Base-by-base conservation (phyloP, 2,888 invertebrate genomes). In the Drosophila phalerata region DNA sequence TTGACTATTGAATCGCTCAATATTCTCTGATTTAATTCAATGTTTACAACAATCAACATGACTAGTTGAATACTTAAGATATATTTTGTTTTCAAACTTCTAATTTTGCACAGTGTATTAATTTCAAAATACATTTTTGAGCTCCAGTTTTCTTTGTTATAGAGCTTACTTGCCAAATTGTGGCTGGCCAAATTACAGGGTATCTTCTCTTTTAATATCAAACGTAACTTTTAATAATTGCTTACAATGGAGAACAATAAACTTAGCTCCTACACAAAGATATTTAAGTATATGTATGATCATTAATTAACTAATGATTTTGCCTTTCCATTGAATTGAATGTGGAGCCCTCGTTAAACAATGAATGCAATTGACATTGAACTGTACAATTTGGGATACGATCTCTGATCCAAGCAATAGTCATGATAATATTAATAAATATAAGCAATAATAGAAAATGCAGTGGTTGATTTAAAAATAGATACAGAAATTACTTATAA, bases 341-440 rank as follows among this genome's bases (percentile, higher is more conserved):
- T 28, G 47, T 28, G 47, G 11, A 47, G 28, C 47, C 28, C 17
- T 51, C 43, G 43, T 34, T 43, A 17, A n/a, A 52, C 43, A 38
- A 66, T 64, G 65, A 64, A 69, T 73, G 52, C 58, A 61, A 67
- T 66, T 83, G 86, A 51, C 83, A 80, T 80, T 80, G 67, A 74
- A 65, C 60, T 32, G 55, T 37, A 19, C 55, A 19, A 37, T 47
- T 62, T 73, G 57, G 52, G 45, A 30, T 45, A 43, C 11, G 55
- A 55, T 53, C 56, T 43, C 9, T 32, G 47, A 72, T 60, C 37
- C 34, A 38, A 63, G 62, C 34, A 10, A 19, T 15, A 19, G 52
- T 58, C 42, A 25, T 48, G 45, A 25, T 55, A 60, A 11, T 37
- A 5, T 4, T 11, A 17, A 22, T 22, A 55, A 55, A 32, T 42